A percentile compares a stretch with the other conserved stretches of the same genome.
Conservation (phyloP, 2,797 vertebrate species). For the Betta splendens region DNA sequence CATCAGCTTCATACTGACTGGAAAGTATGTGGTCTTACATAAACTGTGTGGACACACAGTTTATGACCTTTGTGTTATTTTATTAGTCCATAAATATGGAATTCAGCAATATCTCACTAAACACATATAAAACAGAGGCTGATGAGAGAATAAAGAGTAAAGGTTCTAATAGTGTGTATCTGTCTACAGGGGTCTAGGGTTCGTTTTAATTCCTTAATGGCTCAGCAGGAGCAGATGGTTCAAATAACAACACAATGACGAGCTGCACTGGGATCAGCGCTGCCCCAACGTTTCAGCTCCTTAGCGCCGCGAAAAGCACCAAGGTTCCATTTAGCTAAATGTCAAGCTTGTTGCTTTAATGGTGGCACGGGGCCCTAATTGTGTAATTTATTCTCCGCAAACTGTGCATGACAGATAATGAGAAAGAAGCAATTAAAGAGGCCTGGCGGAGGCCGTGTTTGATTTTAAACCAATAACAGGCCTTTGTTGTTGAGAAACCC, state of each 20-base stretch:
- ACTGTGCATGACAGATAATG: constrained; percentile 35
- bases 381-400: constrained; percentile 31
- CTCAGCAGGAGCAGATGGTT: constrained; percentile 31
- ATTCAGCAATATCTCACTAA: neutral
- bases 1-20: no score
- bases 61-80: no score
- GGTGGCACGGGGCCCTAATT: constrained; percentile 35
- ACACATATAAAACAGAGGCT: constrained; percentile 3
- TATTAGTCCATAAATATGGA: no score
- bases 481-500: constrained; percentile 8
- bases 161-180: constrained; percentile 21
- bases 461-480: constrained; percentile 33
- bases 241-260: constrained; percentile 26
- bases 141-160: neutral
- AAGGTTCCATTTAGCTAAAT: constrained; percentile 29
- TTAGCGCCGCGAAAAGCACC: constrained; percentile 6
- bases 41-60: no score
- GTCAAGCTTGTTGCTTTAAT: constrained; percentile 53
- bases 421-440: constrained; percentile 39
- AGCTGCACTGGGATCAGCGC: no score
- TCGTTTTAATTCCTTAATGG: constrained; percentile 19
- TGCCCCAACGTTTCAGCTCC: no score
- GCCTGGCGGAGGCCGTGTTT: constrained; percentile 6
- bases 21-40: no score
- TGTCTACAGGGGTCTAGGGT: constrained; percentile 10